Conservation (phyloP, 1,140 invertebrate genomes). For the Triops cancriformis region DNA sequence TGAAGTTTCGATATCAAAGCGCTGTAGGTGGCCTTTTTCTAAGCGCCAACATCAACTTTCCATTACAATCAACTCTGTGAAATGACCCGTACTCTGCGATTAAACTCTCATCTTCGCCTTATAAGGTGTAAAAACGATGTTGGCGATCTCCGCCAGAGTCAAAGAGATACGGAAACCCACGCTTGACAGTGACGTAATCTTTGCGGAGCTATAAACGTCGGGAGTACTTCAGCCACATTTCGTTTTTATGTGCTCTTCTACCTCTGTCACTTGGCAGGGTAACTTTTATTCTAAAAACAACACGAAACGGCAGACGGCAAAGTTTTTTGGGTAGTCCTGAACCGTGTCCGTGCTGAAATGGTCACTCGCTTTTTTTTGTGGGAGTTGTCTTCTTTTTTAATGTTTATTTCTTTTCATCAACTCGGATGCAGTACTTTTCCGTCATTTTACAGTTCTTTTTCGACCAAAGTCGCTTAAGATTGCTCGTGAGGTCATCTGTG, state of each 20-base stretch:
- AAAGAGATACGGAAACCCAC: neutral
- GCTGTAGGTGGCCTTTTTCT: neutral
- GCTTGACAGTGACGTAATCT: constrained; percentile 2
- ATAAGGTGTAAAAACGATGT: neutral
- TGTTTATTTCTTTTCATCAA: neutral
- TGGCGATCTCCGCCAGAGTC: neutral
- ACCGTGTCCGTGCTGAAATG: neutral
- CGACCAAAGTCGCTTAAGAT: neutral
- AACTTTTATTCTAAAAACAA: neutral
- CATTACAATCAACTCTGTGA: neutral
- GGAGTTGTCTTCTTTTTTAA: neutral
- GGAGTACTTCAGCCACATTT: neutral
- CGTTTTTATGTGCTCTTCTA: neutral
- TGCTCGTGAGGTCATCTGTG: neutral
- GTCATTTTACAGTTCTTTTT: neutral
- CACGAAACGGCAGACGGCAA: neutral
- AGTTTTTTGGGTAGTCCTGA: neutral
- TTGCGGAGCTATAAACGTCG: neutral
- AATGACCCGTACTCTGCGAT: neutral
- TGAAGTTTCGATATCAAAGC: neutral
- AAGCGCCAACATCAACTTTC: neutral
- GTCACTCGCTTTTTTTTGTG: neutral
- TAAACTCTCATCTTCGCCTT: neutral
- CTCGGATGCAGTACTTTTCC: neutral
- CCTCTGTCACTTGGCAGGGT: neutral